These are phyloP conservation scores for Actenoides lindsayi DNA, from an alignment of 2,113 vertebrate genomes.

Conservation along the genomic window DNA sequence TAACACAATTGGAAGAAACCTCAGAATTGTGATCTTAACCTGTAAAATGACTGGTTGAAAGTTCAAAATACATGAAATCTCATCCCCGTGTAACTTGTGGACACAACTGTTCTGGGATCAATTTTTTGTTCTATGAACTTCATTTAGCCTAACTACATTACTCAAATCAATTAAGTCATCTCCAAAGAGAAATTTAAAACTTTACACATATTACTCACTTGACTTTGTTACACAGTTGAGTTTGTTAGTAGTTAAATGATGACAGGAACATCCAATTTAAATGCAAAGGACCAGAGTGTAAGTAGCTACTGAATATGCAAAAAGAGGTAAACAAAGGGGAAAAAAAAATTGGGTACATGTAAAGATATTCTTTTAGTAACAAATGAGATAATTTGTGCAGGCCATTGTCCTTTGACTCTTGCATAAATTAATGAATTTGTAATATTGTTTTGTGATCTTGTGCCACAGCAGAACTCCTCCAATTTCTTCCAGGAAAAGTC, in stretches of 20 bases:
- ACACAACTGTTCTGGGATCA: not conserved
- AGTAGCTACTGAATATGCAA: not conserved
- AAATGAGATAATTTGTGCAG: not conserved
- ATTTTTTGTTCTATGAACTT: not conserved
- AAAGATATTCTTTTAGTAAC: not conserved
- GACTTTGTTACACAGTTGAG: not conserved
- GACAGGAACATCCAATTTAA: not conserved
- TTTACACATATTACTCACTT: slow-evolving; percentile 14
- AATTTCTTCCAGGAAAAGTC: not conserved
- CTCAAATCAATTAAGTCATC: slow-evolving; percentile 16
- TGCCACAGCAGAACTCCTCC: not conserved
- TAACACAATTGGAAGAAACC: not conserved
- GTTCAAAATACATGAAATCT: not conserved
- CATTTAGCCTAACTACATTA: not conserved
- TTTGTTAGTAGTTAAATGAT: slow-evolving; percentile 34
- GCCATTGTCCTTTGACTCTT: not conserved
- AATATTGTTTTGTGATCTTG: not conserved
- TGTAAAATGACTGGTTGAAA: not conserved
- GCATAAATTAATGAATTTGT: not conserved
- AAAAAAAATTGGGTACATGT: not conserved
- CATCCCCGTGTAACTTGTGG: not conserved
- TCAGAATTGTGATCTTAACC: not conserved
- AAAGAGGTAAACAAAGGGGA: not conserved
- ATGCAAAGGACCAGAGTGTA: not conserved
- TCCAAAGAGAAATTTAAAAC: slow-evolving; percentile 14